Percentiles rank a stretch among this genome's conserved stretches.
phyloP scores from a whole-genome alignment of 2,113 vertebrate genomes.

The Austrofundulus limnaeus region DNA sequence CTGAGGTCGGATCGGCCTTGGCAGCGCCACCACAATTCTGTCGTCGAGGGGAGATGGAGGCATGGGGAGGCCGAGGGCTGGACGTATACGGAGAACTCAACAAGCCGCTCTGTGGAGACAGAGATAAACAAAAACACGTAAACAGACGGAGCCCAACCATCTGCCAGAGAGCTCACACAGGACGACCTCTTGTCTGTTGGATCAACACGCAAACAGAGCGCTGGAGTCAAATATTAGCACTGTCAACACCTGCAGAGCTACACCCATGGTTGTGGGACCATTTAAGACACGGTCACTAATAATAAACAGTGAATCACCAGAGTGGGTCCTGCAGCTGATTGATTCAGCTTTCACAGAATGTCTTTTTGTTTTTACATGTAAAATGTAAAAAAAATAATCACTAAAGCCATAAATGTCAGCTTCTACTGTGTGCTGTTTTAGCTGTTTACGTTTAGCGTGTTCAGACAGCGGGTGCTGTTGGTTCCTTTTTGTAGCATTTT shows the following conservation, averaged over 20 bases:
- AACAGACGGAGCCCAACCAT: neutral
- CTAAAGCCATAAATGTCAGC: too few species aligned
- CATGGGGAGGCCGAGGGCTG: constrained; percentile 94
- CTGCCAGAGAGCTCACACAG: constrained; percentile 12
- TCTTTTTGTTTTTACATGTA: too few species aligned
- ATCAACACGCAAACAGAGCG: constrained; percentile 53
- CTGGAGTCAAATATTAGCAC: constrained; percentile 59
- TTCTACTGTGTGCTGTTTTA: too few species aligned
- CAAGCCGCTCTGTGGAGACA: constrained; percentile 79
- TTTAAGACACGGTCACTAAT: constrained; percentile 46
- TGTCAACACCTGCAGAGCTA: constrained; percentile 68
- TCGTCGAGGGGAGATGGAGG: constrained; percentile 99
- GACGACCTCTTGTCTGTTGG: constrained; percentile 33
- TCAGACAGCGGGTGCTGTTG: too few species aligned
- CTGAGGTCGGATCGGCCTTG: constrained; percentile 97
- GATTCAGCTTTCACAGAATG: too few species aligned
- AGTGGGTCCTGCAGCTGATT: constrained; percentile 41
- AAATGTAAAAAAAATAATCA: too few species aligned
- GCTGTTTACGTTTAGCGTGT: too few species aligned
- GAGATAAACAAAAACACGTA: neutral
- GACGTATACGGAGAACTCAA: constrained; percentile 88
- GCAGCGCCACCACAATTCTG: constrained; percentile 98
- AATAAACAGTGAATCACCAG: constrained; percentile 61
- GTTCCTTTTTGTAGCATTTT: too few species aligned
- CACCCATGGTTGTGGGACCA: constrained; percentile 58